Evolutionary conservation across 1,140 invertebrate species (phyloP).

Genomic region (Drosophila sechellia): DNA sequence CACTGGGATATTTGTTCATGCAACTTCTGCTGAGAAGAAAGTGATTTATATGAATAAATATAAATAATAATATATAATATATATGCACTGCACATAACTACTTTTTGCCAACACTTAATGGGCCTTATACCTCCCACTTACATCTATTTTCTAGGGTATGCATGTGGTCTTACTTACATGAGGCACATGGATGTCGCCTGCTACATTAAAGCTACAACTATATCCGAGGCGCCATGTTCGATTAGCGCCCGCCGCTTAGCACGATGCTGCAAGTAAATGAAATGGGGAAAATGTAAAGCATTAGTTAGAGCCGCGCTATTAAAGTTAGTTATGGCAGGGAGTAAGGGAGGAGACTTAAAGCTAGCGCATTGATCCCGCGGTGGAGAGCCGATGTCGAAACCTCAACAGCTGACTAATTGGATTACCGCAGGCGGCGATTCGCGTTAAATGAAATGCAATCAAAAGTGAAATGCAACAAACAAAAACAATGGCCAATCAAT

Average conservation of each 20-base stretch:
- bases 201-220: conserved; percentile 84
- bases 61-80: not conserved
- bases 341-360: not conserved
- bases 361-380: conserved; percentile 30
- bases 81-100: not conserved
- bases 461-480: conserved; percentile 45
- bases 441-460: conserved; percentile 56
- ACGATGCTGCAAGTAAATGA: conserved; percentile 73
- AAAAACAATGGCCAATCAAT: conserved; percentile 53
- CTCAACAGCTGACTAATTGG: conserved; percentile 53
- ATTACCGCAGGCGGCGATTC: conserved; percentile 49
- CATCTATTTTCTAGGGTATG: not conserved
- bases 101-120: too few relatives aligned
- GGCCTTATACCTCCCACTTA: not conserved
- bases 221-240: conserved; percentile 85
- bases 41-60: too few relatives aligned
- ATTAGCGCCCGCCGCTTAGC: conserved; percentile 84
- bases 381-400: conserved; percentile 6
- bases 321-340: not conserved
- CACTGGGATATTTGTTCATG: too few relatives aligned
- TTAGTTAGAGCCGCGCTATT: not conserved
- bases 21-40: too few relatives aligned
- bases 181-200: conserved; percentile 85
- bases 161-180: conserved; percentile 69
- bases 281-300: not conserved